Base-by-base conservation (phyloP, 2,113 vertebrate species). In the Amblyopsis rosae region DNA sequence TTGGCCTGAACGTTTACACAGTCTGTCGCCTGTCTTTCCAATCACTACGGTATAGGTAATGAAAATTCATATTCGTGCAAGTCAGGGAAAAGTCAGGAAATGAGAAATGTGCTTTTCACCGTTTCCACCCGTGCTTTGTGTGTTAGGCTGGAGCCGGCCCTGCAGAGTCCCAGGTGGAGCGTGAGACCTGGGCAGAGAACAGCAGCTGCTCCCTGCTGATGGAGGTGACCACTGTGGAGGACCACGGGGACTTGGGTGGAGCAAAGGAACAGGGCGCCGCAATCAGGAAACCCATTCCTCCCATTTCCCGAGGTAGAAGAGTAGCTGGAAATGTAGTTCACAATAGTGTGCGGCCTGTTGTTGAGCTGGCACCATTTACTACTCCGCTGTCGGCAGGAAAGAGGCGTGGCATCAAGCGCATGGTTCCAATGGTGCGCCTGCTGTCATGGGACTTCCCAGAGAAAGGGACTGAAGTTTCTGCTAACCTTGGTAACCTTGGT, bases 201-300 rank as follows among this genome's bases (percentile, higher is more conserved):
- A 70, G 74, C 19, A 80, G 82, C 69, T 78, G 84, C 13, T 73
- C 82, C 0, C 79, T 84, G 69, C 69, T 84, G 76, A 80, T 84
- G 83, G 83, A 84, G 55, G 85, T 82, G 61, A 80, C 69, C 19
- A 67, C 75, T 69, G 72, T 69, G 63, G 81, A 62, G 41, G 83
- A 76, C 4, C 77, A 82, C 17, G 81, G 72, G 65, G 81, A 81
- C 50, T 65, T 35, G 61, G 58, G 80, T 4, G 82, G 81, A 59
- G 62, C 46, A 58, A 71, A 85, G 62, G 56, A 73, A 12, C 75
- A 33, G 55, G 59, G 57, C 80, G 68, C 49, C 16, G 66, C 46
- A 51, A 80, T 74, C 54, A 76, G 41, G 57, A n/a, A 59, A 15
- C 9, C 70, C 8, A 61, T 59, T 55, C 49, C 74, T 0, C 12